phyloP scores from a whole-genome alignment of 2,888 invertebrate species.

The Scaptodrosophila latifasciaeformis region DNA sequence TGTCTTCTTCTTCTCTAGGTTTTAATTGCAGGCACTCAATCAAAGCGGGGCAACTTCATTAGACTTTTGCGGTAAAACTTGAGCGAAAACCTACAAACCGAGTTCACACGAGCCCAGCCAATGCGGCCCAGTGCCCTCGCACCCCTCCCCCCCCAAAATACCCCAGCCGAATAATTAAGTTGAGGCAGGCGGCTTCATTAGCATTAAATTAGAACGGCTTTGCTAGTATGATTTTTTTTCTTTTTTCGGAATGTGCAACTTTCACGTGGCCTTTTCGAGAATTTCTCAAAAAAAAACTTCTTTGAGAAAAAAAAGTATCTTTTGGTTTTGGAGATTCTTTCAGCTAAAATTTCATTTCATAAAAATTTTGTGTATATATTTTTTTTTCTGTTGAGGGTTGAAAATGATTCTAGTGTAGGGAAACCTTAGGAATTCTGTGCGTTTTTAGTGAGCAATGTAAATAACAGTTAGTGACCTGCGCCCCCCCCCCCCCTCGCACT shows the following conservation, averaged over 20 bases:
- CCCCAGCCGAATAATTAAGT: constrained; percentile 55
- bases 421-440: constrained; percentile 48
- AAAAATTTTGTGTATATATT: background rate
- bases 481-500: too few species aligned
- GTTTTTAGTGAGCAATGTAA: constrained; percentile 61
- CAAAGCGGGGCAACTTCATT: constrained; percentile 69
- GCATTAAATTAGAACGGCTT: constrained; percentile 21
- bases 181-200: constrained; percentile 19
- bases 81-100: constrained; percentile 66
- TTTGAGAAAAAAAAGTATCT: too few species aligned
- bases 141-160: constrained; percentile 16
- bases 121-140: background rate
- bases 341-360: too few species aligned
- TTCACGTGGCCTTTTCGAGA: constrained; percentile 15
- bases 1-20: too few species aligned
- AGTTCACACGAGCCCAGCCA: constrained; percentile 61
- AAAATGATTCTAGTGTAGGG: constrained; percentile 23
- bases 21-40: constrained; percentile 65
- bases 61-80: constrained; percentile 65
- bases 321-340: too few species aligned
- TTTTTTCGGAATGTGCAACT: constrained; percentile 3
- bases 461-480: constrained; percentile 66
- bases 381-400: background rate
- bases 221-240: background rate
- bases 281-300: too few species aligned